Evolutionary conservation across 2,797 vertebrate species (phyloP).

Genomic region (Trachurus trachurus): DNA sequence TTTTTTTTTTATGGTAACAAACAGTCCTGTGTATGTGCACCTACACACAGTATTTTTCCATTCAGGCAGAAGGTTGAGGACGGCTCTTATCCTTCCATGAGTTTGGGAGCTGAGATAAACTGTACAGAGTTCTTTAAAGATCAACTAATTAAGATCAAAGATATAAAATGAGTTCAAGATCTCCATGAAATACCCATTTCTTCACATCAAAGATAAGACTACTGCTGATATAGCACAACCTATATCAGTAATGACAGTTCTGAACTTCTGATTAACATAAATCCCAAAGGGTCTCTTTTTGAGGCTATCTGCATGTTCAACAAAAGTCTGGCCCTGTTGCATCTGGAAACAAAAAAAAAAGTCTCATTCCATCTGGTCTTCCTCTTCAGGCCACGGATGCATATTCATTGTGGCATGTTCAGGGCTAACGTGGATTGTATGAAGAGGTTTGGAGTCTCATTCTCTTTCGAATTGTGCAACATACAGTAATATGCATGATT

Average conservation of each 20-base stretch:
- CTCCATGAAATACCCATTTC: not conserved
- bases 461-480: not conserved
- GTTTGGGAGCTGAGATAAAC: not conserved
- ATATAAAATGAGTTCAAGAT: not conserved
- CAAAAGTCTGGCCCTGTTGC: not conserved
- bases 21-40: constrained; percentile 36
- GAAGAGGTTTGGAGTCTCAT: not conserved
- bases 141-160: not conserved
- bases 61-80: constrained; percentile 5
- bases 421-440: not conserved
- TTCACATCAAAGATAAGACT: not conserved
- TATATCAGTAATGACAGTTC: not conserved
- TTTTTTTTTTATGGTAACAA: constrained; percentile 41
- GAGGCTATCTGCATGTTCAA: not conserved
- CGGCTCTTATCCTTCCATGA: not conserved
- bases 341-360: not conserved
- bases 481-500: too few relatives aligned
- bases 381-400: not conserved
- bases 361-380: not conserved
- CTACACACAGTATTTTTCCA: constrained; percentile 60
- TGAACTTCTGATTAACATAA: not conserved
- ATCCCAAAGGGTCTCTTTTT: too few relatives aligned
- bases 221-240: not conserved
- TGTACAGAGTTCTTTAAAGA: constrained; percentile 2
- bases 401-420: not conserved